These are phyloP conservation scores for Brachypterus glaber DNA, from an alignment of 2,888 invertebrate genomes.

Conservation along the genomic window DNA sequence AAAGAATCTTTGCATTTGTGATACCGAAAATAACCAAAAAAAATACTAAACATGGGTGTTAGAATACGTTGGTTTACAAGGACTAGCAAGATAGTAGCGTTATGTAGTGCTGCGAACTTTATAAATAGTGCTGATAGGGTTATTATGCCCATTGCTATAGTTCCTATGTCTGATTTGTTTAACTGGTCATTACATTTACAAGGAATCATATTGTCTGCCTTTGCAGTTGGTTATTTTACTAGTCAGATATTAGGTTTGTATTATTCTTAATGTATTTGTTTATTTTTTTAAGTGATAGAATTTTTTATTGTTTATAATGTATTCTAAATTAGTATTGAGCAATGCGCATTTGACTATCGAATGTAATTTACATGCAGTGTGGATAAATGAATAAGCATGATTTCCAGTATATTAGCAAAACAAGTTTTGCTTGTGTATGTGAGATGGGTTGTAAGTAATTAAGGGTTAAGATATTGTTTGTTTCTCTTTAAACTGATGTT, in stretches of 20 bases:
- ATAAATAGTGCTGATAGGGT: slow-evolving; percentile 69
- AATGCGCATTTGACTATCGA: not conserved
- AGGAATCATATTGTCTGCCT: slow-evolving; percentile 66
- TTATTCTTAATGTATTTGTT: not conserved
- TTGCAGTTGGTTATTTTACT: slow-evolving; percentile 66
- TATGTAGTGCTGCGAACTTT: slow-evolving; percentile 65
- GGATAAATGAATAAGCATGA: no score
- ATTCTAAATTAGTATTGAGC: no score
- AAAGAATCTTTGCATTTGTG: no score
- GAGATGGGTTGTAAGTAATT: no score
- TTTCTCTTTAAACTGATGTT: no score
- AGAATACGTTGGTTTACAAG: slow-evolving; percentile 45
- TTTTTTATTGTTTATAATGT: slow-evolving; percentile 1
- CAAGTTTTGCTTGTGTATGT: no score
- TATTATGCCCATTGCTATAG: slow-evolving; percentile 69
- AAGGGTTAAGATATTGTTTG: no score
- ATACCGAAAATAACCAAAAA: no score
- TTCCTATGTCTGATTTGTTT: slow-evolving; percentile 62
- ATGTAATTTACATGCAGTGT: no score
- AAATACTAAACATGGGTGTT: slow-evolving; percentile 41
- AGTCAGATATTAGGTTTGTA: slow-evolving; percentile 51
- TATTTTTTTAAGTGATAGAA: not conserved
- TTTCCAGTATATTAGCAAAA: no score
- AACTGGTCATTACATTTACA: slow-evolving; percentile 62
- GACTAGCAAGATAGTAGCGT: slow-evolving; percentile 51